These are phyloP conservation scores for Polietes domitor DNA, from an alignment of 2,888 invertebrate genomes.

Conservation along the genomic window DNA sequence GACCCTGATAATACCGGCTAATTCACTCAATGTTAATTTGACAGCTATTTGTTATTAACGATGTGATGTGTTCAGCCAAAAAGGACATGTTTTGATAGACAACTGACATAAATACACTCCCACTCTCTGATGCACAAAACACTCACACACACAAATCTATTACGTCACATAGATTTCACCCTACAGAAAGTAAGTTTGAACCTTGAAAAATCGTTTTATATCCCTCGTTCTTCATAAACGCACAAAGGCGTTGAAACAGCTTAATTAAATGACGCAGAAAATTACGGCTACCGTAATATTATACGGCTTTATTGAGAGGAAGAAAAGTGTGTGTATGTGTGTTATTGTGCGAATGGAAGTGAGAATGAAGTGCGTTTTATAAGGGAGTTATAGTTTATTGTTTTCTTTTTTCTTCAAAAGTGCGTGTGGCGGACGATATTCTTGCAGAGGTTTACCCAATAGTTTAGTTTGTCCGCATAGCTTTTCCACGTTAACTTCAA, in stretches of 20 bases:
- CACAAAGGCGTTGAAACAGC: constrained; percentile 73
- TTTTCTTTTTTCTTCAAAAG: constrained; percentile 5
- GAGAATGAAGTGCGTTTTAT: constrained; percentile 39
- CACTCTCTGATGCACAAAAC: background rate
- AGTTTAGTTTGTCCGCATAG: constrained; percentile 19
- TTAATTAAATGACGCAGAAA: constrained; percentile 80
- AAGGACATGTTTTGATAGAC: constrained; percentile 63
- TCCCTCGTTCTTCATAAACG: constrained; percentile 50
- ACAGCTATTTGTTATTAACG: constrained; percentile 62
- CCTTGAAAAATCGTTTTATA: constrained; percentile 54
- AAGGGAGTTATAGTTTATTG: background rate
- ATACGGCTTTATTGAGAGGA: constrained; percentile 15
- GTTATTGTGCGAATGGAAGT: background rate
- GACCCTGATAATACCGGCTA: background rate
- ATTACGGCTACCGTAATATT: constrained; percentile 60
- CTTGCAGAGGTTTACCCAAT: background rate
- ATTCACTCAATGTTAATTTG: constrained; percentile 57
- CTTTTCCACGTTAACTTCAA: constrained; percentile 55
- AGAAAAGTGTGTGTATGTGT: background rate
- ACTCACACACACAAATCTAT: background rate
- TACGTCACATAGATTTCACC: constrained; percentile 29
- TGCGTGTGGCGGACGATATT: constrained; percentile 42
- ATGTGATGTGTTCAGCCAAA: too few relatives aligned
- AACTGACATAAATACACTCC: constrained; percentile 36
- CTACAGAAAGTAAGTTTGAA: constrained; percentile 25